Percentiles rank a stretch among this genome's conserved stretches.
Conservation (phyloP, 1,140 invertebrate species). For the Akabosia matsudoensis region DNA sequence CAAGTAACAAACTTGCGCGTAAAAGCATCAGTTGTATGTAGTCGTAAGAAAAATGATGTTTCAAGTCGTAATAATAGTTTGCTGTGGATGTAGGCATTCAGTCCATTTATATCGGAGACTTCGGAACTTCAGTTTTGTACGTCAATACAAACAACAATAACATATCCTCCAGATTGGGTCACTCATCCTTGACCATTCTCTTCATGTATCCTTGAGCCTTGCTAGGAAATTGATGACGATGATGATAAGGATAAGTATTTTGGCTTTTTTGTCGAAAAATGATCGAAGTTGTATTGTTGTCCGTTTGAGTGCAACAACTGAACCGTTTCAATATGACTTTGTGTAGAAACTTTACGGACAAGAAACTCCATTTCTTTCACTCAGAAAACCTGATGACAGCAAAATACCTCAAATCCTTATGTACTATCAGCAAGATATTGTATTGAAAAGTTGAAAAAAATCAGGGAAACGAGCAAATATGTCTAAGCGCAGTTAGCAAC, state of each 20-base stretch:
- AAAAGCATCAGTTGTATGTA: not conserved
- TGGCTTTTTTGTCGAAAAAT: not conserved
- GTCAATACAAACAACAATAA: not conserved
- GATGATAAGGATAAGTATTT: not conserved
- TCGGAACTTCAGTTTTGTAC: not conserved
- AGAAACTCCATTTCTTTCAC: not conserved
- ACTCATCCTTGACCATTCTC: not conserved
- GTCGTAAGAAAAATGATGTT: not conserved
- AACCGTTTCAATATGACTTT: constrained; percentile 4
- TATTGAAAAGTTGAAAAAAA: too few relatives aligned
- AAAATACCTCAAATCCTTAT: not conserved
- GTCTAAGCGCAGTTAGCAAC: too few relatives aligned
- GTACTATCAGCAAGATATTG: too few relatives aligned
- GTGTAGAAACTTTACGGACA: not conserved
- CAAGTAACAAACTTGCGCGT: not conserved
- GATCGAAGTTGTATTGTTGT: not conserved
- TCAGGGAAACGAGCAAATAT: too few relatives aligned
- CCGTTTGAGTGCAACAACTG: constrained; percentile 2
- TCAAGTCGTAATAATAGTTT: not conserved
- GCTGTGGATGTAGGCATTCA: not conserved
- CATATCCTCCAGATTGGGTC: not conserved
- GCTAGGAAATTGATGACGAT: not conserved
- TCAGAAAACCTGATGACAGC: not conserved
- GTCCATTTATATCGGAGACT: not conserved
- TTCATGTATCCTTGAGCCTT: not conserved